Conservation (phyloP, 2,113 vertebrate species). For the Desmodus rotundus region DNA sequence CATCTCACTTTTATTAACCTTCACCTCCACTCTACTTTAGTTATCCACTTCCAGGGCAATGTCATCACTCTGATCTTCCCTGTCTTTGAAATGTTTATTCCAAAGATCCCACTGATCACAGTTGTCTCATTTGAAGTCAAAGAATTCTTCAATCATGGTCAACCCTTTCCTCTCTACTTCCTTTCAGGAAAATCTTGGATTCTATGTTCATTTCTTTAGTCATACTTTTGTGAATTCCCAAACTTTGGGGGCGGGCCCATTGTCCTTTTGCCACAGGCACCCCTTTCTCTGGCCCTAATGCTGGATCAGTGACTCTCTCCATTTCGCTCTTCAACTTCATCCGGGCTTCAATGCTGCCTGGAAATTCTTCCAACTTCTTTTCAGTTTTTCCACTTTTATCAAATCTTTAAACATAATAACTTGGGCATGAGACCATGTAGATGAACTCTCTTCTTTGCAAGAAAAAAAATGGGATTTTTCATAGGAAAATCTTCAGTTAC, state of each 20-base stretch:
- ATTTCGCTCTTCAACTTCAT: neutral
- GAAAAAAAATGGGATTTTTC: conserved; percentile 14
- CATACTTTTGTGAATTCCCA: neutral
- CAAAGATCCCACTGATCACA: neutral
- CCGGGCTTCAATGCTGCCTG: neutral
- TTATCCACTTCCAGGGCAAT: neutral
- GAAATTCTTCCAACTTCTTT: neutral
- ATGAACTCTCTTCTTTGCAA: neutral
- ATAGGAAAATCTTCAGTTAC: neutral
- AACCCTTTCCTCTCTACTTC: neutral
- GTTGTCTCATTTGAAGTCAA: neutral
- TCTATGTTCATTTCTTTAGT: neutral
- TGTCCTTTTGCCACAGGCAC: neutral
- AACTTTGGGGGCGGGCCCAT: neutral
- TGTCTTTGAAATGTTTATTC: neutral
- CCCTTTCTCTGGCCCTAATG: neutral
- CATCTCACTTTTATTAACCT: neutral
- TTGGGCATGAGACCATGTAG: neutral
- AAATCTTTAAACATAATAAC: neutral
- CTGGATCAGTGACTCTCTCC: neutral
- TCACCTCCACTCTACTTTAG: neutral
- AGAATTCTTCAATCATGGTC: neutral
- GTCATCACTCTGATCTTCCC: neutral
- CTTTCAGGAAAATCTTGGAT: neutral
- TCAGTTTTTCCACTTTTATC: neutral